Conservation (phyloP, 2,797 vertebrate species). For the Threskiornis aethiopicus region DNA sequence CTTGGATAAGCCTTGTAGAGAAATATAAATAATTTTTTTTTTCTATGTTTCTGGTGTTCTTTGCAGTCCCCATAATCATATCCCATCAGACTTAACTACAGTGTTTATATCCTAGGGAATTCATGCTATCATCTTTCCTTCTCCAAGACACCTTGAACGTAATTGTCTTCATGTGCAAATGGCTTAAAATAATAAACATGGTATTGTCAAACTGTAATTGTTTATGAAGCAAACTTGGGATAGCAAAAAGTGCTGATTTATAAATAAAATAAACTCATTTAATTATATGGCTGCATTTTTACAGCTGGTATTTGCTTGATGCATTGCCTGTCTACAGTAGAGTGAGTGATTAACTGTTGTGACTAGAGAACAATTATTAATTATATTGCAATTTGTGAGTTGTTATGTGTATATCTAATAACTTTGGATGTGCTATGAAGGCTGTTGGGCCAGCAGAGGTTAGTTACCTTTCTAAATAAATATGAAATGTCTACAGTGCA, state of each 20-base stretch:
- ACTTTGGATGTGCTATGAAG: neutral
- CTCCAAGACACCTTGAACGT: neutral
- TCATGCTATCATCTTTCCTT: neutral
- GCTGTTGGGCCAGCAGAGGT: neutral
- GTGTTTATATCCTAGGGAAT: neutral
- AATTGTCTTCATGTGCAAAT: neutral
- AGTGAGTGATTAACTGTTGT: neutral
- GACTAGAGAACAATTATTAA: neutral
- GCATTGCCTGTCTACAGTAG: neutral
- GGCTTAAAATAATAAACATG: neutral
- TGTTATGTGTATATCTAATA: neutral
- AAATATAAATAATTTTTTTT: neutral
- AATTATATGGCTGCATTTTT: conserved; percentile 7
- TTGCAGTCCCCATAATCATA: neutral
- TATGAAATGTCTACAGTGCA: neutral
- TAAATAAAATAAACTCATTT: neutral
- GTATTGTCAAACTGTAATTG: neutral
- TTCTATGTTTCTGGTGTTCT: neutral
- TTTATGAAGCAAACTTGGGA: neutral
- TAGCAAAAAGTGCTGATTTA: neutral
- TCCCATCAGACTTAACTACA: neutral
- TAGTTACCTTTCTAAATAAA: neutral
- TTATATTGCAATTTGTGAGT: neutral
- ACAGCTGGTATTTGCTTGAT: neutral
- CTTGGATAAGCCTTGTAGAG: neutral